phyloP scores from a whole-genome alignment of 2,888 invertebrate genomes.

The Periphyllus acericola region DNA sequence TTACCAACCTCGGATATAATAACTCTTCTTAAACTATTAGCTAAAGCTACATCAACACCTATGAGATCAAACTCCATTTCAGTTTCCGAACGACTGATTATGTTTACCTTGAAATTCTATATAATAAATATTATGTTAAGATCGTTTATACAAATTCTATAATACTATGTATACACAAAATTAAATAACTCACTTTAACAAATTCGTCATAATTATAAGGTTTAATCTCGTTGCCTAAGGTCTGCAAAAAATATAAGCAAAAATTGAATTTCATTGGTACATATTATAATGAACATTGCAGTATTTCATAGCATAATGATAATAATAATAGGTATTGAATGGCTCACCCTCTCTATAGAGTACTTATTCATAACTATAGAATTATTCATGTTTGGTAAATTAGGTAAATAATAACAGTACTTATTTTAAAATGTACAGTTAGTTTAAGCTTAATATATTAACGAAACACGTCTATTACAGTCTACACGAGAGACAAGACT shows the following conservation, averaged over 20 bases:
- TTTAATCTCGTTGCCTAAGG: conserved; percentile 39
- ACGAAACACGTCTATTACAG: no score
- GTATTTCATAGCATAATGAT: not conserved
- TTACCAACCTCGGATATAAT: conserved; percentile 82
- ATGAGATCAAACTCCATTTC: conserved; percentile 92
- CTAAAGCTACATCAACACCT: conserved; percentile 83
- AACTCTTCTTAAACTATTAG: conserved; percentile 85
- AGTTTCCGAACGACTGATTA: conserved; percentile 30
- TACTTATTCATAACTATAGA: conserved; percentile 52
- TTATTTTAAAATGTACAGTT: no score
- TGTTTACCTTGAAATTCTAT: conserved; percentile 59
- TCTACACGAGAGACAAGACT: no score
- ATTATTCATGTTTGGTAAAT: conserved; percentile 34
- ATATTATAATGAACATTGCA: not conserved
- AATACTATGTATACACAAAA: not conserved
- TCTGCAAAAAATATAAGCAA: conserved; percentile 27
- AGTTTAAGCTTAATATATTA: no score
- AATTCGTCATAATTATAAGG: conserved; percentile 51
- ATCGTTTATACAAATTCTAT: not conserved
- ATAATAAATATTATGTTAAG: not conserved
- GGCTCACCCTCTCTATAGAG: conserved; percentile 46
- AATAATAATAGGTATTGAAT: not conserved
- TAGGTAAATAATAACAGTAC: not conserved
- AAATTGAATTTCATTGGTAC: not conserved
- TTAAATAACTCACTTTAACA: conserved; percentile 35